Percentiles rank a stretch among this genome's conserved stretches.
Evolutionary conservation across 2,797 vertebrate genomes (phyloP).

Genomic region (Phoeniculus purpureus): DNA sequence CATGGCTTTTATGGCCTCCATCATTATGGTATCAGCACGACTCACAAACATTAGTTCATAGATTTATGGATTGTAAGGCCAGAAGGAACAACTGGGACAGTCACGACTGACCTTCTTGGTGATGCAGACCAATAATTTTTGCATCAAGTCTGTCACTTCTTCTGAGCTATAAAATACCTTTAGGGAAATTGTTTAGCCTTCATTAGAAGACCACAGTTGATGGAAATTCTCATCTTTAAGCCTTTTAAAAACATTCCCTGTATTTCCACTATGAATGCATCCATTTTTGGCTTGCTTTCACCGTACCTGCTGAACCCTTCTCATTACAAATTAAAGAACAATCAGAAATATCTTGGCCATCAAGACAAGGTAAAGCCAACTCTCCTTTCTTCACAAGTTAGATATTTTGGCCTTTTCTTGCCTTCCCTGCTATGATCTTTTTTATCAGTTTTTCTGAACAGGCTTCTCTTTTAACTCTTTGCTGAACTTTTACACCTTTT

Average conservation of each 20-base stretch:
- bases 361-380: not conserved
- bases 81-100: not conserved
- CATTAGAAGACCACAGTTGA: constrained; percentile 20
- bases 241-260: not conserved
- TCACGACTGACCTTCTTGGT: not conserved
- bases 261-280: not conserved
- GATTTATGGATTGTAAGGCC: not conserved
- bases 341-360: not conserved
- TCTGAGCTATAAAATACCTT: not conserved
- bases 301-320: not conserved
- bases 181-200: constrained; percentile 12
- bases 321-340: not conserved
- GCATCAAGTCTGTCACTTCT: constrained; percentile 16
- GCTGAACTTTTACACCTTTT: not conserved
- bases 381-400: not conserved
- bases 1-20: not conserved
- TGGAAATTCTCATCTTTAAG: not conserved
- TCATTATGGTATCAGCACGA: not conserved
- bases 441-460: not conserved
- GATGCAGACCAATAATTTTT: not conserved
- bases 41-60: not conserved
- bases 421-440: not conserved
- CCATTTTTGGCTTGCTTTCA: not conserved
- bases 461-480: not conserved
- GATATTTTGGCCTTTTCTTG: constrained; percentile 1